Evolutionary conservation across 1,140 invertebrate species (phyloP), one percentile per base, ranked within the genome.

Genomic region (Sycophaga agraensis): DNA sequence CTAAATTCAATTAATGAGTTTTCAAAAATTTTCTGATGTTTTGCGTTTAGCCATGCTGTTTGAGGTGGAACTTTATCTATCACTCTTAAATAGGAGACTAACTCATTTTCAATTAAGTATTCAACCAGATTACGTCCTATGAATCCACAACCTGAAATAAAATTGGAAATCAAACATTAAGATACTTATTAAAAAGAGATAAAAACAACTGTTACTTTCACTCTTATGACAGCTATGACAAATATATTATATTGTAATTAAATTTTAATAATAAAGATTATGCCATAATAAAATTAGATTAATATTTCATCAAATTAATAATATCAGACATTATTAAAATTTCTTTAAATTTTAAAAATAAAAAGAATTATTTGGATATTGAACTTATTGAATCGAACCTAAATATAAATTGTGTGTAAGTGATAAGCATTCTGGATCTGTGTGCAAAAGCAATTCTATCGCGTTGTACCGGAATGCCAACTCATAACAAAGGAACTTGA

Each of bases 51-150:
- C 89, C 93, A 97, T 4, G 92, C 93, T 69, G 92, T 89, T 78
- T 94, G 90, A 2, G 93, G 93, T 24, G 92, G 93, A 16, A 94
- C 93, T 83, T 96, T 97, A 81, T 97, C 94, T 60, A 93, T 90
- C 48, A 95, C 86, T 70, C 91, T 85, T 37, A 96, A 76, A 75
- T 84, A 82, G 64, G 87, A 88, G 35, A 88, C 88, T 66, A 93
- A 78, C 68, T 92, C 84, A 81, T 94, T 91, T 49, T 83, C 83
- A 66, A 95, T 80, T 68, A 96, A 83, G 80, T 91, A 91, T 59
- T 89, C 85, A 51, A 94, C 88, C 63, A 96, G 83, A 82, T 96
- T 91, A 69, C 93, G 87, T 58, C 93, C 93, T 74, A 96, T 91
- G 78, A 96, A 96, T 67, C 93, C 94, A 83, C 91, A 94, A 76